phyloP scores from a whole-genome alignment of 2,797 vertebrate species.

The Scomberomorus guttatus region DNA sequence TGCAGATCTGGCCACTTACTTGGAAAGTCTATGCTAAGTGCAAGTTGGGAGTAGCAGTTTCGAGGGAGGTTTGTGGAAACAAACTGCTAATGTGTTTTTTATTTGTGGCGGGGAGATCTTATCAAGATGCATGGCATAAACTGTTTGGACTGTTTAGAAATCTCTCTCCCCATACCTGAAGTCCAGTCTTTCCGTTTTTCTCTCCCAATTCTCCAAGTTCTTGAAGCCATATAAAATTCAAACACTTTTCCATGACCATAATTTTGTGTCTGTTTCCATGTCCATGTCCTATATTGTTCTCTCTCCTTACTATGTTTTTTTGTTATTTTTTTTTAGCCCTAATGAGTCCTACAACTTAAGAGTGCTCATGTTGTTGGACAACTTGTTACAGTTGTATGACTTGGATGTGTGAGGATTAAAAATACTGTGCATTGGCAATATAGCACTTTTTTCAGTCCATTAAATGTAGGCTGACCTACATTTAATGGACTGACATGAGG shows the following conservation, averaged over 20 bases:
- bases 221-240: conserved; percentile 15
- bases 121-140: conserved; percentile 71
- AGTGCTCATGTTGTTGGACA: not conserved
- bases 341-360: not conserved
- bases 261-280: conserved; percentile 14
- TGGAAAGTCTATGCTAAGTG: conserved; percentile 72
- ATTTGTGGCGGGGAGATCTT: conserved; percentile 80
- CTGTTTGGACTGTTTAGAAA: conserved; percentile 76
- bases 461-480: not conserved
- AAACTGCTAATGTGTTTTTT: conserved; percentile 84
- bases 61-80: conserved; percentile 73
- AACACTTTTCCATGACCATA: conserved; percentile 19
- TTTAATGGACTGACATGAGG: not conserved
- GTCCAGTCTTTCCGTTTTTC: conserved; percentile 23
- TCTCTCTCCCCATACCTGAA: conserved; percentile 45
- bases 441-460: too few species aligned
- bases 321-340: not conserved
- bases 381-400: not conserved
- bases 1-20: conserved; percentile 71
- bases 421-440: not conserved
- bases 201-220: not conserved
- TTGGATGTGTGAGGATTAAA: not conserved
- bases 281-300: not conserved
- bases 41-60: conserved; percentile 64
- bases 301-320: not conserved